These are phyloP conservation scores for Exephanes ischioxanthus DNA, from an alignment of 2,888 invertebrate species.

Conservation along the genomic window DNA sequence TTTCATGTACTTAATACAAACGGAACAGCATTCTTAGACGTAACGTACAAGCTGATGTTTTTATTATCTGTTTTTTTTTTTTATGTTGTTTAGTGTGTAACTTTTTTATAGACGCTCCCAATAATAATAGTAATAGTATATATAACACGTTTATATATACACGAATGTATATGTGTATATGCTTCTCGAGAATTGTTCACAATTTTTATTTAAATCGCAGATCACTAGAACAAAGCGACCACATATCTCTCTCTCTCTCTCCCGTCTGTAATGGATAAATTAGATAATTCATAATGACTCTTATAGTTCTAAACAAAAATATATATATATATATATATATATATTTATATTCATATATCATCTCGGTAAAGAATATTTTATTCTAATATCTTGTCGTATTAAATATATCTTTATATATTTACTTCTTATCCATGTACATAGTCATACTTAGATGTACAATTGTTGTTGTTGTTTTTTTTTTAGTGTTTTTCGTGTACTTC, in stretches of 20 bases:
- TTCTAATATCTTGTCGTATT: slow-evolving; percentile 77
- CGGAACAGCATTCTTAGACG: slow-evolving; percentile 73
- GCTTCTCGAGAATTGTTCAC: slow-evolving; percentile 72
- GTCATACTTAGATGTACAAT: slow-evolving; percentile 69
- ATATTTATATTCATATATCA: slow-evolving; percentile 70
- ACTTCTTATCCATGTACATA: slow-evolving; percentile 68
- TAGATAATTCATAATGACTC: slow-evolving; percentile 76
- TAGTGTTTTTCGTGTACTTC: slow-evolving; percentile 56
- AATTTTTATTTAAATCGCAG: slow-evolving; percentile 77
- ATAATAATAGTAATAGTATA: slow-evolving; percentile 60
- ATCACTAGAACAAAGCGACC: slow-evolving; percentile 74
- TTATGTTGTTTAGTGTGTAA: slow-evolving; percentile 68
- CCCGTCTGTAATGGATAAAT: slow-evolving; percentile 59
- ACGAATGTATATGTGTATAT: slow-evolving; percentile 64
- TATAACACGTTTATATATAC: slow-evolving; percentile 70
- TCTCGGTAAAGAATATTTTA: slow-evolving; percentile 79
- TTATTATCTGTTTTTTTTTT: slow-evolving; percentile 68
- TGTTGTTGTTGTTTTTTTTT: slow-evolving; percentile 65
- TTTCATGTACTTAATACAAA: slow-evolving; percentile 77
- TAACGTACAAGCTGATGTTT: slow-evolving; percentile 72
- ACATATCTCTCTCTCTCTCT: slow-evolving; percentile 35
- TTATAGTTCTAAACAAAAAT: slow-evolving; percentile 77
- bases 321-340: slow-evolving; percentile 55
- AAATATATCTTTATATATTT: slow-evolving; percentile 78
- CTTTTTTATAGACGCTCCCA: slow-evolving; percentile 61